Percentiles rank a stretch among this genome's conserved stretches.
Evolutionary conservation across 2,113 vertebrate species (phyloP).

Genomic region (Zosterops borbonicus): DNA sequence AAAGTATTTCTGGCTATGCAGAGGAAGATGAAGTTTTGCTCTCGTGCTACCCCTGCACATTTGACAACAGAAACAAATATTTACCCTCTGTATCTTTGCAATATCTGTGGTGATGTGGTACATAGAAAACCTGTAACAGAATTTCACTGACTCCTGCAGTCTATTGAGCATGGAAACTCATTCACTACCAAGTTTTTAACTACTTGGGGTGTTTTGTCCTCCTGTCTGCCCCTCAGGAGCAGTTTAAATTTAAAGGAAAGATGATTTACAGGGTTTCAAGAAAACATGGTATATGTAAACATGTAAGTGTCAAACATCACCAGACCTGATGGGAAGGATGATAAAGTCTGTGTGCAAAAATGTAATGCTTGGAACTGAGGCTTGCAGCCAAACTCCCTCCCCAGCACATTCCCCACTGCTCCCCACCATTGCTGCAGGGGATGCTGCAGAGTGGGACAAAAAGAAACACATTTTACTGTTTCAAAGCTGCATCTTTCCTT

Average conservation of each 20-base stretch:
- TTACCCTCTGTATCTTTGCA: background rate
- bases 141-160: background rate
- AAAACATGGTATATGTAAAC: background rate
- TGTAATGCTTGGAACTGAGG: background rate
- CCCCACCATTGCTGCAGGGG: background rate
- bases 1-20: background rate
- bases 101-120: background rate
- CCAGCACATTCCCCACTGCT: background rate
- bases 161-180: background rate
- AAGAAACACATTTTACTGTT: background rate
- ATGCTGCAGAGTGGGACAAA: background rate
- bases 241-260: background rate
- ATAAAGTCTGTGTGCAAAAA: background rate
- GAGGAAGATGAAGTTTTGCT: background rate
- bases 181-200: background rate
- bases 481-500: background rate
- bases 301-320: background rate
- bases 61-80: background rate
- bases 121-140: background rate
- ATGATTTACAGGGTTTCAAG: background rate
- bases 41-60: background rate
- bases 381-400: background rate
- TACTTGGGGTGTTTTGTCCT: background rate
- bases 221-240: background rate
- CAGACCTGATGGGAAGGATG: background rate